These are phyloP conservation scores for Nemotelus nigrinus DNA, from an alignment of 2,888 invertebrate species.

Conservation along the genomic window DNA sequence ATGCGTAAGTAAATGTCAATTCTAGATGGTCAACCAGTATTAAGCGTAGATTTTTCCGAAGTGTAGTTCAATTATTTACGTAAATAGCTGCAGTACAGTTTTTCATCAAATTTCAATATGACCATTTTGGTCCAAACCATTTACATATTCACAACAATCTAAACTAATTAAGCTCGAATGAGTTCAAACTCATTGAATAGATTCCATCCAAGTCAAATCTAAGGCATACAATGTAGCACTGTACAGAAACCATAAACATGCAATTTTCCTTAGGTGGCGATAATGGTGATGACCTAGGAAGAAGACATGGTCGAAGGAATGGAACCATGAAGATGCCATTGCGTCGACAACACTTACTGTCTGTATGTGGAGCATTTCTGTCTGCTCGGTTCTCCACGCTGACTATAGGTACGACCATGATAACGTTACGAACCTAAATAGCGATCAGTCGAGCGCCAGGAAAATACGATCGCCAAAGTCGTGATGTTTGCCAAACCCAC, in stretches of 20 bases:
- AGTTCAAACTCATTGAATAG: too few species aligned
- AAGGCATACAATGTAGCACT: not conserved
- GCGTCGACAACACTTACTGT: conserved; percentile 36
- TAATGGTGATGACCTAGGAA: conserved; percentile 33
- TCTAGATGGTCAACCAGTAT: too few species aligned
- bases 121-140: too few species aligned
- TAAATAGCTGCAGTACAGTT: too few species aligned
- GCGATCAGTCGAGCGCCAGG: conserved; percentile 16
- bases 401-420: too few species aligned
- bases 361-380: conserved; percentile 40
- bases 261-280: conserved; percentile 22
- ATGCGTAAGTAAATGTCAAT: too few species aligned
- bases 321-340: conserved; percentile 3
- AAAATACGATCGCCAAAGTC: conserved; percentile 30
- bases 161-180: too few species aligned
- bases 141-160: too few species aligned
- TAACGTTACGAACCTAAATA: not conserved
- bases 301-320: conserved; percentile 12
- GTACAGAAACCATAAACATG: not conserved
- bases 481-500: conserved; percentile 40
- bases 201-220: too few species aligned
- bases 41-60: too few species aligned
- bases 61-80: too few species aligned
- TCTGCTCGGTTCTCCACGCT: not conserved
- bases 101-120: too few species aligned